Base-by-base conservation (phyloP, 2,888 invertebrate species). In the Leucoma salicis region DNA sequence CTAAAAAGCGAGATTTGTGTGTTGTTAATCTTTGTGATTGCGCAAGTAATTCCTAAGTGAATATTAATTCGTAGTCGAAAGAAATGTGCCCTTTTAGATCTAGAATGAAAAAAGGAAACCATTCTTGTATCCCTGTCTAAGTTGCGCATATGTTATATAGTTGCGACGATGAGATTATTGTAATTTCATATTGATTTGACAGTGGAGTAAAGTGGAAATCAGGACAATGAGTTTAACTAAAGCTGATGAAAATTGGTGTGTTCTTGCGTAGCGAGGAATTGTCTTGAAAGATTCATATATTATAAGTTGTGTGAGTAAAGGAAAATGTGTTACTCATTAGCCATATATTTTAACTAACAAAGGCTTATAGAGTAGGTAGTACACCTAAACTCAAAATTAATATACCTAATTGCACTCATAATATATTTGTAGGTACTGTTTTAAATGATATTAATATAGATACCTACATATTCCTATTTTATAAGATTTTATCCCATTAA, bases 21-120 rank as follows among this genome's bases (percentile, higher is more conserved):
- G 57, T 67, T 61, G 57, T 48, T 65, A 66, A 62, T 69, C 63
- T 62, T 55, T 45, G 57, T 62, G 58, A 54, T 63, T 58, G 57
- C 56, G 52, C 49, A 62, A 53, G 52, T 51, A 51, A 57, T 53
- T 58, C 45, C 37, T 42, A 51, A 53, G 57, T 62, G 61, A 46
- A 60, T 46, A 63, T 61, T n/a, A n/a, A n/a, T 70, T 69, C 74
- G 73, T 73, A 71, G 70, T 64, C 55, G 64, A 65, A 63, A 64
- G 53, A 68, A 70, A 67, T 66, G 63, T 70, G 57, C 56, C 46
- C 49, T 1, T 55, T 62, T 37, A 57, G 51, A 40, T 51, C 39
- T 50, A 50, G 59, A 63, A 53, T 63, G 55, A 50, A 58, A 58
- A 57, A 55, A 63, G 48, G 53, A 57, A 27, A 42, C 49, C 31